Evolutionary conservation across 2,797 vertebrate genomes (phyloP).

Genomic region (Alcedo quadribrachys): DNA sequence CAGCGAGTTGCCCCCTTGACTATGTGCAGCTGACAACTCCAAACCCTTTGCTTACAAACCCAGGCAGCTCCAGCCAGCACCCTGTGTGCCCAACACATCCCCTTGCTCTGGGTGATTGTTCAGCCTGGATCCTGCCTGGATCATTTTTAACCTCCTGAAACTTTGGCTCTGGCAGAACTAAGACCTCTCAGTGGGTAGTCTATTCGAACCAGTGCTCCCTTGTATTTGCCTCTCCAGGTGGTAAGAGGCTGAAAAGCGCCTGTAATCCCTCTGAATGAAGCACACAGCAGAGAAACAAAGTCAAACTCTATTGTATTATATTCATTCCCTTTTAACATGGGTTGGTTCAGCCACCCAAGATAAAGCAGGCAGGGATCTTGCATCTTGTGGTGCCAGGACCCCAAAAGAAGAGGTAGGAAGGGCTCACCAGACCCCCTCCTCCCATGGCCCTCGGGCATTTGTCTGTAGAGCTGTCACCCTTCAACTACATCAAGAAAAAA

Average conservation of each 20-base stretch:
- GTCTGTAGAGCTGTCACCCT: background rate
- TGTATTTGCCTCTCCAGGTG: constrained; percentile 55
- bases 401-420: background rate
- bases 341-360: constrained; percentile 23
- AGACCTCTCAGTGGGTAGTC: constrained; percentile 19
- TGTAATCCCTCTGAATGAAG: constrained; percentile 39
- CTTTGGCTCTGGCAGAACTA: constrained; percentile 8
- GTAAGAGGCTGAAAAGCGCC: constrained; percentile 25
- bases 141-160: constrained; percentile 9
- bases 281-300: background rate
- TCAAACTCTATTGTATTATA: background rate
- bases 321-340: constrained; percentile 19
- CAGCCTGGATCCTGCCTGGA: background rate
- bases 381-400: background rate
- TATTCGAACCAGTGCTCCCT: background rate
- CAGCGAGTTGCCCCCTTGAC: background rate
- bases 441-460: background rate
- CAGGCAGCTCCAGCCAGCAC: accelerated
- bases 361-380: background rate
- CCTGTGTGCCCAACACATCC: background rate
- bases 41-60: background rate
- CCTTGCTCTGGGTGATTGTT: background rate
- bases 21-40: accelerated
- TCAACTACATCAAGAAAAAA: background rate
- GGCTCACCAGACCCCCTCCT: background rate